Conservation (phyloP, 2,888 invertebrate species). For the Aphidius colemani region DNA sequence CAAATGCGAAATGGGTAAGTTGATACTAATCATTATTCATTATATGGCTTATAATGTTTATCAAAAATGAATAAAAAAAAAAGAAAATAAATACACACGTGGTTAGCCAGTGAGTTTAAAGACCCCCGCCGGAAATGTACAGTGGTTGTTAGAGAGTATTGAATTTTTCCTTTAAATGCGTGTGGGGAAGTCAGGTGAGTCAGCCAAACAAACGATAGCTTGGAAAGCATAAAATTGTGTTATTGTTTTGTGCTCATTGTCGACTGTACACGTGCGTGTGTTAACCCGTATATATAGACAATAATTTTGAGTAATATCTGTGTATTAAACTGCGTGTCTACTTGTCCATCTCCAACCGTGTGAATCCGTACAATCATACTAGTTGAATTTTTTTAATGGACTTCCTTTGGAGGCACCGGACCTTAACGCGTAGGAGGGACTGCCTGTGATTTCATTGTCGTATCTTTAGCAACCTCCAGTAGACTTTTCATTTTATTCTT, state of each 20-base stretch:
- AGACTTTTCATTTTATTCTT: slow-evolving; percentile 18
- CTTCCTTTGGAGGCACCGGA: slow-evolving; percentile 48
- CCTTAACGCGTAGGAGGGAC: slow-evolving; percentile 45
- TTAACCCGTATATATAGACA: slow-evolving; percentile 12
- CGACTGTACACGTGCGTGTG: slow-evolving; percentile 20
- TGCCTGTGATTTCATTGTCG: slow-evolving; percentile 39
- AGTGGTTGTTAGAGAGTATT: slow-evolving; percentile 29
- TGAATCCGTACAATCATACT: slow-evolving; percentile 31
- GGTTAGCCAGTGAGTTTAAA: slow-evolving; percentile 42
- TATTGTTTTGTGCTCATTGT: neutral
- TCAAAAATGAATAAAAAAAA: neutral
- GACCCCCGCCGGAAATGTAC: slow-evolving; percentile 36
- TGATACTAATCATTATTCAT: neutral
- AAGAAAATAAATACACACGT: slow-evolving; percentile 30
- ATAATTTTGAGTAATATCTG: slow-evolving; percentile 21
- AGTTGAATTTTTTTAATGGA: slow-evolving; percentile 41
- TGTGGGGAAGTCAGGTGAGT: slow-evolving; percentile 40
- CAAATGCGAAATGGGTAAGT: slow-evolving; percentile 39
- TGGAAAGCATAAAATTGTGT: slow-evolving; percentile 31
- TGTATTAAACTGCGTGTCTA: slow-evolving; percentile 21
- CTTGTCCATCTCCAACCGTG: slow-evolving; percentile 31
- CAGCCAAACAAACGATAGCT: slow-evolving; percentile 43
- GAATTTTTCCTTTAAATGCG: slow-evolving; percentile 1
- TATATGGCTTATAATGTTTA: neutral
- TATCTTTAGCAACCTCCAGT: slow-evolving; percentile 33